Evolutionary conservation across 2,113 vertebrate genomes (phyloP).

Genomic region (Cynocephalus volans): DNA sequence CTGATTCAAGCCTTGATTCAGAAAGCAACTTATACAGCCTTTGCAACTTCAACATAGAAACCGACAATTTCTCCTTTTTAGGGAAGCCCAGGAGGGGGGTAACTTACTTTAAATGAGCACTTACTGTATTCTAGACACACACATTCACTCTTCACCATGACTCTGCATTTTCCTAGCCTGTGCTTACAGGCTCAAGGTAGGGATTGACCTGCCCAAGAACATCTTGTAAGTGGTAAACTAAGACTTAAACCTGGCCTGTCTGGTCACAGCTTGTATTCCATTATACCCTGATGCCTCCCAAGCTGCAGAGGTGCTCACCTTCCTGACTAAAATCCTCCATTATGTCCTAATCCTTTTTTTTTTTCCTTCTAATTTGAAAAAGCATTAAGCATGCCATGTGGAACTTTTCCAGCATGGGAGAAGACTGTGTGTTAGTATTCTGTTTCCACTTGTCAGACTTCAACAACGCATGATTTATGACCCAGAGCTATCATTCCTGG

Average conservation of each 20-base stretch:
- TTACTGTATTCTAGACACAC: fast-evolving
- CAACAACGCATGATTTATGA: slow-evolving; percentile 11
- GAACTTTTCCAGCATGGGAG: neutral
- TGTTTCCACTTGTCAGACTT: neutral
- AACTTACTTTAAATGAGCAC: neutral
- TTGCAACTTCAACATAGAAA: neutral
- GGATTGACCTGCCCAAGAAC: neutral
- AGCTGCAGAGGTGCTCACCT: neutral
- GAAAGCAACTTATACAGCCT: neutral
- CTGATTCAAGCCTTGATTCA: neutral
- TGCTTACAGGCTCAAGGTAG: neutral
- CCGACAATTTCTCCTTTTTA: neutral
- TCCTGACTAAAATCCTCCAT: neutral
- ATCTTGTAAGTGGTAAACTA: neutral
- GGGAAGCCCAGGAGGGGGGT: no score
- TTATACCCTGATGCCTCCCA: fast-evolving
- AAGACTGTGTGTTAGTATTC: neutral
- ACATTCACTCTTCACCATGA: neutral
- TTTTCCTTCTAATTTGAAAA: neutral
- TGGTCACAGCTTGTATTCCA: neutral
- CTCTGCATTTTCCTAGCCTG: neutral
- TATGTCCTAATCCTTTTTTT: neutral
- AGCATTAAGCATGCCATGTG: neutral
- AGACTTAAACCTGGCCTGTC: neutral
- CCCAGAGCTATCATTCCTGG: neutral